A percentile compares a stretch with the other conserved stretches of the same genome.
Conservation (phyloP, 2,113 vertebrate genomes). For the Hypanus sabinus region DNA sequence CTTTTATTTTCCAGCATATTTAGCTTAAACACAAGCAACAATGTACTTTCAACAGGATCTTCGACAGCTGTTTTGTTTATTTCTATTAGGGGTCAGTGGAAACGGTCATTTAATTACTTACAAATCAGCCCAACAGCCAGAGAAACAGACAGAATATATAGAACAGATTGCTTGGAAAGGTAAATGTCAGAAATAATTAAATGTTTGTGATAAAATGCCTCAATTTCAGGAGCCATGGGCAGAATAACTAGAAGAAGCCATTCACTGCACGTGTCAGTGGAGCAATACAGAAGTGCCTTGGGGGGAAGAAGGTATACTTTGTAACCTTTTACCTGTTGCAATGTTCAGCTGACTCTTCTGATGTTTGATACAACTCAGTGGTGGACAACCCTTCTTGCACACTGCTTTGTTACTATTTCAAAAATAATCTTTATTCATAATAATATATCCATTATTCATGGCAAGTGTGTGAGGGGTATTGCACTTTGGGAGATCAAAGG, state of each 20-base stretch:
- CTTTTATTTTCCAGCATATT: not conserved
- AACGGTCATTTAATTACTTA: not conserved
- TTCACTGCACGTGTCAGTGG: not conserved
- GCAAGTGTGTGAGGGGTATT: too few relatives aligned
- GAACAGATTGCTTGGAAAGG: conserved; percentile 2
- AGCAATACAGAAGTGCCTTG: not conserved
- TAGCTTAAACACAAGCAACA: not conserved
- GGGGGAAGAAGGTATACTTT: not conserved
- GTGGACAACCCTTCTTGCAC: too few relatives aligned
- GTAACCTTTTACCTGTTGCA: not conserved
- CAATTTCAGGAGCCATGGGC: not conserved
- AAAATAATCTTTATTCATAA: too few relatives aligned
- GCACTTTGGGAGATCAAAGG: too few relatives aligned
- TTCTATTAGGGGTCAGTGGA: not conserved
- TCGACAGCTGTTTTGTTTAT: not conserved
- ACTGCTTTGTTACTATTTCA: too few relatives aligned
- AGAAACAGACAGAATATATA: not conserved
- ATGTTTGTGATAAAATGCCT: not conserved
- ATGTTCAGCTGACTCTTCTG: too few relatives aligned
- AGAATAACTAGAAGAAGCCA: not conserved
- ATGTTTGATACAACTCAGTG: too few relatives aligned
- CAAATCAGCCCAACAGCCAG: not conserved
- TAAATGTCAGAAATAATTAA: not conserved
- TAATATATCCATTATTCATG: too few relatives aligned
- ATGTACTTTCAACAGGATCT: not conserved